Evolutionary conservation across 1,140 invertebrate species (phyloP), one percentile per base, ranked within the genome.

Genomic region (Macrotrachela quadricornifera): DNA sequence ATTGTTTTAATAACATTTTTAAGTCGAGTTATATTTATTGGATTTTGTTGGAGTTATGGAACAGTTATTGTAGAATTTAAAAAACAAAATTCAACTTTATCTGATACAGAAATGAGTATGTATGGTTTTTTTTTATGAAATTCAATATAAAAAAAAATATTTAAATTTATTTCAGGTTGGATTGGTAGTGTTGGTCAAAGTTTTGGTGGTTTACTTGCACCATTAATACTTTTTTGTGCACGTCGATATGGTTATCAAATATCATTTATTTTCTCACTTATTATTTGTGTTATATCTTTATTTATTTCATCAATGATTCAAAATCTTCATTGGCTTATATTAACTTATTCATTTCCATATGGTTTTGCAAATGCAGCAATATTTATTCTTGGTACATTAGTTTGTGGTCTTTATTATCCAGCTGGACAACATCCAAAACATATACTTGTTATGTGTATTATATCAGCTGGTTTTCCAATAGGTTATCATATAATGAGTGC

Each of bases 321-420:
- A 10, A 53, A 43, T 53, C 40, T 41, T n/a, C 51, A 53, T 46
- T 48, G n/a, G 41, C 46, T 53, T 14, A 47, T 53, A 36, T n/a
- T 53, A 15, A 53, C 51, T 17, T 53, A 53, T 17, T 46, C 51
- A 14, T 18, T 53, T 40, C 51, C 51, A 8, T 53, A 30, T 13
- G 51, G 51, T 16, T 46, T 53, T 16, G 51, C 44, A n/a, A 46
- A 44, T 8, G 46, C 44, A 39, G 21, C 46, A n/a, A 21, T 47
- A 36, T 47, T 53, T 12, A 44, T 53, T 9, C 14, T 53, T 16
- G 51, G 45, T 42, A 53, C 44, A 15, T 40, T 53, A 42, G 44
- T 53, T 2, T 46, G 44, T 15, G 51, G 51, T 4, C 37, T 40
- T 10, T 53, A 53, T 12, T 53, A 40, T 41, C 51, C 51, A 17